Evolutionary conservation across 2,888 invertebrate genomes (phyloP).

Genomic region (Brachynemurus nebulosus): DNA sequence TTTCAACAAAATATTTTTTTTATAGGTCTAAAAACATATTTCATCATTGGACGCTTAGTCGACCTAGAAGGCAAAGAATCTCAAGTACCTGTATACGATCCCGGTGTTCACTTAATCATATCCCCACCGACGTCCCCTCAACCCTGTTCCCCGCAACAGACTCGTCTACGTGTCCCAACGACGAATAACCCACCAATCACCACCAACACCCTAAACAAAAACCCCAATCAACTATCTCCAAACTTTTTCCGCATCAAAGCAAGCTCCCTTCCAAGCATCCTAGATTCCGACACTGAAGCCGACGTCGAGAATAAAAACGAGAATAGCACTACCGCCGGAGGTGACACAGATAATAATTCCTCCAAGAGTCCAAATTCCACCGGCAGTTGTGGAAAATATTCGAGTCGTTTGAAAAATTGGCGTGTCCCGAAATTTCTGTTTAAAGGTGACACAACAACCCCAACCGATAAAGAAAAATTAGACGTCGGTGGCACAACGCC

Average conservation of each 20-base stretch:
- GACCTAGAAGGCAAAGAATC: slow-evolving; percentile 26
- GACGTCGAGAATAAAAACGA: slow-evolving; percentile 37
- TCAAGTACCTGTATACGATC: slow-evolving; percentile 28
- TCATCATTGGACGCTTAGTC: slow-evolving; percentile 62
- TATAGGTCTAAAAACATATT: slow-evolving; percentile 72
- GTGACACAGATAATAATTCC: slow-evolving; percentile 32
- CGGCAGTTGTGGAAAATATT: slow-evolving; percentile 39
- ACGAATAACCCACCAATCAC: slow-evolving; percentile 24
- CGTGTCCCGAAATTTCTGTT: slow-evolving; percentile 54
- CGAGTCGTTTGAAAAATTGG: slow-evolving; percentile 47
- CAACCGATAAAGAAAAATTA: slow-evolving; percentile 25
- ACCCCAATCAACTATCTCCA: slow-evolving; percentile 43
- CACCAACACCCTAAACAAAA: slow-evolving; percentile 24
- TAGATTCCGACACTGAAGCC: slow-evolving; percentile 59
- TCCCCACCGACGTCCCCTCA: slow-evolving; percentile 39
- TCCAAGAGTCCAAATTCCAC: slow-evolving; percentile 55
- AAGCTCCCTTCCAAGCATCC: slow-evolving; percentile 68
- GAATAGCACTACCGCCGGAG: slow-evolving; percentile 29
- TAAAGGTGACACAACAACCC: slow-evolving; percentile 36
- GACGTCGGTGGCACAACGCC: slow-evolving; percentile 22
- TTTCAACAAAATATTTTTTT: slow-evolving; percentile 14
- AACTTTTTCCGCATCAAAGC: slow-evolving; percentile 51
- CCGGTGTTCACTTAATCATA: slow-evolving; percentile 40
- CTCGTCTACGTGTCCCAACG: slow-evolving; percentile 29
- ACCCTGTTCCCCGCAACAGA: slow-evolving; percentile 27